These are phyloP conservation scores for Mythimna impura DNA, from an alignment of 2,888 invertebrate species.

Conservation along the genomic window DNA sequence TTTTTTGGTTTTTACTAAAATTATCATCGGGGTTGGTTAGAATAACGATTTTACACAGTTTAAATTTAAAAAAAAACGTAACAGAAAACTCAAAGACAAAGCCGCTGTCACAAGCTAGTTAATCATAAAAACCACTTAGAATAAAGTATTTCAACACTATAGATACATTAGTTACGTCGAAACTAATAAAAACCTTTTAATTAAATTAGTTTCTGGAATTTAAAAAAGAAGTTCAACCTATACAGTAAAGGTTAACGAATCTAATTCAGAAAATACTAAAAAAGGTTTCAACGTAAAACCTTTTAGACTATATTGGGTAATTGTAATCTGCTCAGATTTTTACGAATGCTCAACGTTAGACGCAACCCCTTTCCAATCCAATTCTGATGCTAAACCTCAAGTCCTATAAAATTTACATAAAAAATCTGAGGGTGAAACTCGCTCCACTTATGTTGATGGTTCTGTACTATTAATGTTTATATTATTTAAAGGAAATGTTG, in stretches of 20 bases:
- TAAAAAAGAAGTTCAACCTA: conserved; percentile 1
- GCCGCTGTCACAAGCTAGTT: no score
- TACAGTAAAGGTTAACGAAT: conserved; percentile 30
- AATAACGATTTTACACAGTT: no score
- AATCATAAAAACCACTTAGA: background rate
- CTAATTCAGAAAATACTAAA: conserved; percentile 27
- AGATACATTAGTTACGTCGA: background rate
- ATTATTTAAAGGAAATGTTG: background rate
- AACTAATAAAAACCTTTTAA: conserved; percentile 16
- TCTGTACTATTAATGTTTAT: conserved; percentile 38
- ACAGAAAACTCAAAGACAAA: no score
- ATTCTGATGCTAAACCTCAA: conserved; percentile 59
- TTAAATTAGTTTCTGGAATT: conserved; percentile 9
- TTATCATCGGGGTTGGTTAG: no score
- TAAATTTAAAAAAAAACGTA: no score
- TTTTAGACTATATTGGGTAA: conserved; percentile 61
- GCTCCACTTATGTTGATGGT: conserved; percentile 30
- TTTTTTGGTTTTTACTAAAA: no score
- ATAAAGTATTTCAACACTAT: background rate
- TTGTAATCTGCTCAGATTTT: conserved; percentile 53
- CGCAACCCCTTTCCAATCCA: conserved; percentile 58
- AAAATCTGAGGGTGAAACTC: conserved; percentile 51
- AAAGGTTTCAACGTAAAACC: conserved; percentile 36
- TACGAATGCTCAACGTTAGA: conserved; percentile 34
- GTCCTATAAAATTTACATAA: conserved; percentile 65